Evolutionary conservation across 2,888 invertebrate species (phyloP), one percentile per base, ranked within the genome.

Genomic region (Lasioglossum malachurum): DNA sequence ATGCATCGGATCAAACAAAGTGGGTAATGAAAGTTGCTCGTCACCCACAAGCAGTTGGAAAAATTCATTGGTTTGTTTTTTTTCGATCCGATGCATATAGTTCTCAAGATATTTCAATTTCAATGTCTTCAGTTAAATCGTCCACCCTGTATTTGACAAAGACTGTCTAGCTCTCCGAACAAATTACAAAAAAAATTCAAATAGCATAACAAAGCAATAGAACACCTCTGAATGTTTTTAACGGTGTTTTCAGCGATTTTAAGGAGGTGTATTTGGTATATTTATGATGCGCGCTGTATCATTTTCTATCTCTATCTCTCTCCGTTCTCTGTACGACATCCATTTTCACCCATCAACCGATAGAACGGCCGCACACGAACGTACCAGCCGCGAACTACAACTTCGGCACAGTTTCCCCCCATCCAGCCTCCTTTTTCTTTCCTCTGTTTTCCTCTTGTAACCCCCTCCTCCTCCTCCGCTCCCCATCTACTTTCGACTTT

Each of bases 341-440:
- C 87, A 87, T 88, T 88, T 86, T 81, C 83, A 80, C 81, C 80
- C 75, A 88, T 82, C 89, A 82, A 67, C 83, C 83, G 79, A 79
- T 81, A 88, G 88, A 89, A 77, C 69, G 46, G 87, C 69, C 74
- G 73, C 78, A 80, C 87, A 82, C 64, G 73, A 78, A 82, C 80
- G 79, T 82, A 79, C 57, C 60, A 78, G 72, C 73, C 75, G 73
- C 82, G 75, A 75, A 81, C 80, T 88, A 82, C 38, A 78, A 78
- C 80, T 86, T 81, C 86, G 69, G 60, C 75, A 73, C 49, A 64
- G 69, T 75, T 71, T 57, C n/a, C 71, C 19, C 8, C 8, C 19
- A 31, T 64, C 19, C 57, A 27, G 12, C 46, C 49, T n/a, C 23
- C 35, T 44, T 38, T 41, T 46, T 44, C 46, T 53, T 16, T 41